Evolutionary conservation across 1,140 invertebrate genomes (phyloP).

Genomic region (Phocides pigmalion): DNA sequence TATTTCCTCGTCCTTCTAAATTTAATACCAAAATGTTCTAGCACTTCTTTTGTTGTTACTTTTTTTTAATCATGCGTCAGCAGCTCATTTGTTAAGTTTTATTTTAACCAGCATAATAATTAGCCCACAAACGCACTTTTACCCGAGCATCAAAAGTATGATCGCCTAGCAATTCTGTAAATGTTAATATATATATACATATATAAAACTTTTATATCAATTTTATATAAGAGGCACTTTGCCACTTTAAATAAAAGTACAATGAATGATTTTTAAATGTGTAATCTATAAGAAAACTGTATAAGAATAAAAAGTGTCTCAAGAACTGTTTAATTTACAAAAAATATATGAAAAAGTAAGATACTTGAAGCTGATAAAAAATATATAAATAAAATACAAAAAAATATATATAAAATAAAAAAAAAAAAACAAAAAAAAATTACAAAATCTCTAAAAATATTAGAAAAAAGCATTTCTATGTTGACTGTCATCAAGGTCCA

Average conservation of each 20-base stretch:
- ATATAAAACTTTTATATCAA: constrained; percentile 74
- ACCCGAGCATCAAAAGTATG: constrained; percentile 49
- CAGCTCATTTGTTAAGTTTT: too few species aligned
- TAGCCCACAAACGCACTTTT: constrained; percentile 43
- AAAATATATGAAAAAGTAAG: constrained; percentile 56
- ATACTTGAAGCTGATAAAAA: constrained; percentile 53
- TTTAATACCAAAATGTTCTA: neutral
- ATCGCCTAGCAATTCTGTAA: constrained; percentile 65
- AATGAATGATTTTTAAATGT: constrained; percentile 75
- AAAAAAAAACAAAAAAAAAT: constrained; percentile 53
- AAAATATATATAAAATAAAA: constrained; percentile 53
- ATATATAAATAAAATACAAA: constrained; percentile 48
- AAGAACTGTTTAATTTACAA: constrained; percentile 67
- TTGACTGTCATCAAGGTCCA: constrained; percentile 57
- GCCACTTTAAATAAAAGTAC: constrained; percentile 69
- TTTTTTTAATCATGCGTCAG: too few species aligned
- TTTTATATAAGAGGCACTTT: constrained; percentile 71
- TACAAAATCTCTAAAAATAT: constrained; percentile 46
- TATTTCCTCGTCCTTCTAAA: constrained; percentile 1
- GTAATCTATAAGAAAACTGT: constrained; percentile 75
- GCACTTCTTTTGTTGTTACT: too few species aligned
- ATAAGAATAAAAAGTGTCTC: constrained; percentile 67
- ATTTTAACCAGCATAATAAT: neutral
- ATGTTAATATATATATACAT: constrained; percentile 37
- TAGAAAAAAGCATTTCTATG: constrained; percentile 52